Evolutionary conservation across 1,140 invertebrate genomes (phyloP).

Genomic region (Trissolcus basalis): DNA sequence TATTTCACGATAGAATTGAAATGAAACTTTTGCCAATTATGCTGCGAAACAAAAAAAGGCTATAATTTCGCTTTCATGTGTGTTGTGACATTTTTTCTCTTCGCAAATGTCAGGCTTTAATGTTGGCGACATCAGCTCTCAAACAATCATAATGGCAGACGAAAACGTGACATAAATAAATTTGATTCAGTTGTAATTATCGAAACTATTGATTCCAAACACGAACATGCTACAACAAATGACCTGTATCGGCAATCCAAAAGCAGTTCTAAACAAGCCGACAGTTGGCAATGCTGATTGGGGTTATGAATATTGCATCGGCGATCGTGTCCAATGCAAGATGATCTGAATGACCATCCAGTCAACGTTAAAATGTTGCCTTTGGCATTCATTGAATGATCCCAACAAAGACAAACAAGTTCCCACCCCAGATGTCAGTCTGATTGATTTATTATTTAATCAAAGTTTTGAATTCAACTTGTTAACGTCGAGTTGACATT

Average conservation of each 20-base stretch:
- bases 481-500: no score
- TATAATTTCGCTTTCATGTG: no score
- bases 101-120: no score
- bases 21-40: no score
- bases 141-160: background rate
- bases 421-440: no score
- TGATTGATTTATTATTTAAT: no score
- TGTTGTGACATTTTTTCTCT: no score
- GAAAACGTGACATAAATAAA: background rate
- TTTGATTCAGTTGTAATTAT: background rate
- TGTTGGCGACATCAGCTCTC: background rate
- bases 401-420: slow-evolving; percentile 4
- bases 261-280: background rate
- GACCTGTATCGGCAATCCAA: slow-evolving; percentile 1
- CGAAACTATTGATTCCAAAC: slow-evolving; percentile 2
- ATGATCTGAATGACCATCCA: background rate
- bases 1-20: no score
- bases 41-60: no score
- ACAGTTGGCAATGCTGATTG: background rate
- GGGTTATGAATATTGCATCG: slow-evolving; percentile 1
- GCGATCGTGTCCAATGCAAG: slow-evolving; percentile 9
- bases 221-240: background rate
- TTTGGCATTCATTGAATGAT: slow-evolving; percentile 20
- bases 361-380: slow-evolving; percentile 2
- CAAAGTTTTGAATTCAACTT: no score